A percentile compares a stretch with the other conserved stretches of the same genome.
phyloP scores from a whole-genome alignment of 1,140 invertebrate genomes.

The Zophobas atratus region DNA sequence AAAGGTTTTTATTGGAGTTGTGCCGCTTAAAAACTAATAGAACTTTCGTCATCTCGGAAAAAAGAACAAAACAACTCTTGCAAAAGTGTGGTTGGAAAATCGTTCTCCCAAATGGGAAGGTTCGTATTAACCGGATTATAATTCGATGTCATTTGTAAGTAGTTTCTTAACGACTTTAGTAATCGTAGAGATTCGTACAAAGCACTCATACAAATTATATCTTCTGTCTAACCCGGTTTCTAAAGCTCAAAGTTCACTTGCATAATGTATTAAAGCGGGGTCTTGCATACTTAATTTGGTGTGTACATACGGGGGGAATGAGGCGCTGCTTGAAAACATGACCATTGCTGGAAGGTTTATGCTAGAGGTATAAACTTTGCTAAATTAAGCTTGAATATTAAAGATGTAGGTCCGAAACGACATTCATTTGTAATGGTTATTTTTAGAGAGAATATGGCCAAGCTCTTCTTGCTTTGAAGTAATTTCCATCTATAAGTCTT shows the following conservation, averaged over 20 bases:
- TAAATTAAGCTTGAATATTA: not conserved
- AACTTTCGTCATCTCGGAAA: not conserved
- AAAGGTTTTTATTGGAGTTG: conserved; percentile 11
- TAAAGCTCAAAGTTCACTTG: conserved; percentile 29
- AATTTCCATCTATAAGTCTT: too few species aligned
- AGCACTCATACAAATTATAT: conserved; percentile 25
- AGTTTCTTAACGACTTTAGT: conserved; percentile 27
- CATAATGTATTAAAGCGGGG: conserved; percentile 15
- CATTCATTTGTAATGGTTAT: too few species aligned
- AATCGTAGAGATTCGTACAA: conserved; percentile 5
- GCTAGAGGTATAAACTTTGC: conserved; percentile 10
- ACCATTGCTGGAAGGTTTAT: not conserved
- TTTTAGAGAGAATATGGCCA: too few species aligned
- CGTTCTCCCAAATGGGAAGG: too few species aligned
- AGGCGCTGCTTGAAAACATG: not conserved
- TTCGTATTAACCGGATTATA: conserved; percentile 10
- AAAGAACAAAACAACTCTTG: not conserved
- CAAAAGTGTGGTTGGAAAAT: not conserved
- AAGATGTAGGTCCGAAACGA: too few species aligned
- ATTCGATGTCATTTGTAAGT: conserved; percentile 21
- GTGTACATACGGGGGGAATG: not conserved
- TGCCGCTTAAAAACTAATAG: not conserved
- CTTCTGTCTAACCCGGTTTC: conserved; percentile 10
- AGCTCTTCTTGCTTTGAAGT: too few species aligned
- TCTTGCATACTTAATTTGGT: conserved; percentile 24